Evolutionary conservation across 2,888 invertebrate species (phyloP), one percentile per base, ranked within the genome.

Genomic region (Eubasilissa splendida): DNA sequence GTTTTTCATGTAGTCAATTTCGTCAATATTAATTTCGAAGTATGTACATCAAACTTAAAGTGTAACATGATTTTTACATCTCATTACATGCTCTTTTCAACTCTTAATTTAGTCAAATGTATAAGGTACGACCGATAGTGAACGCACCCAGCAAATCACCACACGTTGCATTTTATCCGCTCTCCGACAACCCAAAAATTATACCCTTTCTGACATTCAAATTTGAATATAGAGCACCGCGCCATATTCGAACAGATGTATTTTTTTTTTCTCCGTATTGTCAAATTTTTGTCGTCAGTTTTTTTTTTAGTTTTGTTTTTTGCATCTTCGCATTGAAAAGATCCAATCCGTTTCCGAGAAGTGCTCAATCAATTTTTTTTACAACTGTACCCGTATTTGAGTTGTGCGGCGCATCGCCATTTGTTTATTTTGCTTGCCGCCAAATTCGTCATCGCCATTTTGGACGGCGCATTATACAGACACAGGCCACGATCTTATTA

Each of bases 401-500:
- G 14, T 68, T 68, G 42, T 42, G 31, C 68, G 42, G 52, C 68
- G 68, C 4, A n/a, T 14, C 8, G 14, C 14, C 68, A 12, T 68
- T 68, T 52, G 52, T 68, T 68, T 68, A 52, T 68, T 68, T 68
- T 14, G 31, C 42, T 68, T 68, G 68, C 68, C 42, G 52, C 52
- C 68, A 11, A 65, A 42, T 50, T 68, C 50, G 68, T 52, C 68
- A 63, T 63, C 63, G 63, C 22, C 63, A 22, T 63, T 33, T 22
- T 63, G 63, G 42, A 42, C 42, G 42, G 7, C 42, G 42, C 3
- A 42, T 42, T 42, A 42, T 7, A 42, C 42, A 42, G 2, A 42
- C 42, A 42, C 42, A n/a, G 42, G 42, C 42, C 42, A 42, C 42
- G 42, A 42, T 7, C 42, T 42, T 42, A 42, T 1, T 42, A 42